Conservation (phyloP, 2,797 vertebrate species). For the Melanotaenia pygmaea region DNA sequence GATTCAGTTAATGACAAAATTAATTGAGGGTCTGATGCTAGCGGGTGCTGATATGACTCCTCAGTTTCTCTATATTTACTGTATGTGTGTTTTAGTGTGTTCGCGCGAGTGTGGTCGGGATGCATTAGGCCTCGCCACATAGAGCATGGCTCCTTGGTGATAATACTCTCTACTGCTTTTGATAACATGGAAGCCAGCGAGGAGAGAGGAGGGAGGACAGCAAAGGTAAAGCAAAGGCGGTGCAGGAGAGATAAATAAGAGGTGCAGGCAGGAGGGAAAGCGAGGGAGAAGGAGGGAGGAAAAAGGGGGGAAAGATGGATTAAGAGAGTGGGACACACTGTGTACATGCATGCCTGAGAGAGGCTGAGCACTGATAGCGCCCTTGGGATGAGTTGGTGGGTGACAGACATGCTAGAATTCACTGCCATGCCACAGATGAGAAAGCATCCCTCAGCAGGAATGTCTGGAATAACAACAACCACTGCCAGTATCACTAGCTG, state of each 20-base stretch:
- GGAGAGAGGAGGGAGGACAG: conserved; percentile 5
- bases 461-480: conserved; percentile 59
- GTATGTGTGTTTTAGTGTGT: conserved; percentile 29
- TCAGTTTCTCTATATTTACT: conserved; percentile 23
- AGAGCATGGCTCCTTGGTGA: conserved; percentile 51
- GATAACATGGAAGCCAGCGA: conserved; percentile 43
- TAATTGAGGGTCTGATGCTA: conserved; percentile 68
- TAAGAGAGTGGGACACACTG: conserved; percentile 58
- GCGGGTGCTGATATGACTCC: conserved; percentile 58
- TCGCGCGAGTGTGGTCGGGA: conserved; percentile 4
- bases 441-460: conserved; percentile 66
- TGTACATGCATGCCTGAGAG: conserved; percentile 68
- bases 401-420: conserved; percentile 69
- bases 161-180: conserved; percentile 62
- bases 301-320: conserved; percentile 36
- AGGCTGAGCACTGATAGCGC: conserved; percentile 64
- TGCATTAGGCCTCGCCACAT: conserved; percentile 34
- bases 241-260: conserved; percentile 50
- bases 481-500: conserved; percentile 30
- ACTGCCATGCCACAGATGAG: conserved; percentile 55
- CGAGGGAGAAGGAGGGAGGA: conserved; percentile 3
- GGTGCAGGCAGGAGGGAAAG: conserved; percentile 34
- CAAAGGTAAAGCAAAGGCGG: conserved; percentile 43
- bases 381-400: conserved; percentile 66
- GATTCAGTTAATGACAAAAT: conserved; percentile 74